phyloP scores from a whole-genome alignment of 2,888 invertebrate genomes.

The Pecten maximus region DNA sequence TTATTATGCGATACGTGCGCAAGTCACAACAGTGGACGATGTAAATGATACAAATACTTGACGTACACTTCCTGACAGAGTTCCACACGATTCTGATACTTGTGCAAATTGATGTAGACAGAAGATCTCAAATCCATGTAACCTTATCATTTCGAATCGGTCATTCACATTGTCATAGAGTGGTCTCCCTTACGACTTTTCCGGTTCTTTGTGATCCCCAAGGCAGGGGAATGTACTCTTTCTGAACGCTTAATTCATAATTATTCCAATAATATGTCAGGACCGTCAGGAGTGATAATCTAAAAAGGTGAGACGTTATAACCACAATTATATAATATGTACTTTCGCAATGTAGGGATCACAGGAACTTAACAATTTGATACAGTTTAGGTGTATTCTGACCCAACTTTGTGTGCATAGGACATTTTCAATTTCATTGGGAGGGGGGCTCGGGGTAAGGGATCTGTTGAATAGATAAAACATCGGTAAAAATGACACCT shows the following conservation, averaged over 20 bases:
- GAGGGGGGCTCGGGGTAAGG: too few relatives aligned
- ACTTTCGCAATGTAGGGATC: too few relatives aligned
- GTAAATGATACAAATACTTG: neutral
- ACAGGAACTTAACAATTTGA: too few relatives aligned
- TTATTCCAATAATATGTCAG: too few relatives aligned
- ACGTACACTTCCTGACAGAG: neutral
- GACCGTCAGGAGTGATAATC: too few relatives aligned
- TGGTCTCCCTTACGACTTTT: neutral
- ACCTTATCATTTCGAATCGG: neutral
- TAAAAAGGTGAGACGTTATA: too few relatives aligned
- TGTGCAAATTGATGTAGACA: neutral
- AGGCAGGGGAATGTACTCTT: neutral
- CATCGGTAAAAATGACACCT: too few relatives aligned
- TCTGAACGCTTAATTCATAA: neutral
- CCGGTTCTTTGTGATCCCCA: neutral
- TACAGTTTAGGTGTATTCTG: too few relatives aligned
- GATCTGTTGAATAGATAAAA: too few relatives aligned
- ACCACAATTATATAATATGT: too few relatives aligned
- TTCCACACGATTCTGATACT: neutral
- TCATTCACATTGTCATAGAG: neutral
- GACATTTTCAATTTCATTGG: too few relatives aligned
- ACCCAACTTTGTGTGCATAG: too few relatives aligned
- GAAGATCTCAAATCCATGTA: neutral
- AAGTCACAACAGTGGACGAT: neutral
- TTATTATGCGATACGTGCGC: neutral